Evolutionary conservation across 2,113 vertebrate species (phyloP), one percentile per base, ranked within the genome.

Genomic region (Nibea coibor): DNA sequence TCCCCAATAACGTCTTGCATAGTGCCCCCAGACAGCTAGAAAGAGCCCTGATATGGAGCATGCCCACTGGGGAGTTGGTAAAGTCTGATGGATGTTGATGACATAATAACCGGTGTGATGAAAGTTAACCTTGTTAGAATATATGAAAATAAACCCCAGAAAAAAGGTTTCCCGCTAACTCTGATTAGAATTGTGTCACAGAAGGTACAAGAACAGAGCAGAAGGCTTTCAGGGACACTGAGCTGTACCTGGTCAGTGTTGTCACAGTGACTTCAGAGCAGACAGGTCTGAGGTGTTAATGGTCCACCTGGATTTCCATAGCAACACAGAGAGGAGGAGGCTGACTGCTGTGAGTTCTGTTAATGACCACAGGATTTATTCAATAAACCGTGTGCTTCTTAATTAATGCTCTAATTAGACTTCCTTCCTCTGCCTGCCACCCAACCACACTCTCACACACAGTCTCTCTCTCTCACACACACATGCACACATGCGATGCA

Each of bases 361-460:
- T 96, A 95, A 96, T 96, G 93, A 94, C 92, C 82, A 92, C 90
- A 90, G 89, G 94, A 96, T 95, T 95, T 94, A 95, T 96, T 96
- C 96, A 96, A 95, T 95, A 94, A 95, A 91, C 92, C 83, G 87
- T 26, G 88, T 92, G 94, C 87, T 86, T 95, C 93, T 96, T 96
- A 95, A 96, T 96, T 95, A 96, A 95, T 86, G 83, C 93, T 94
- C 94, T 95, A 95, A 94, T 96, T 94, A 94, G 92, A 91, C 93
- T 94, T 89, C 86, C 72, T 92, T 93, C 91, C 93, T 93, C 88
- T 89, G 43, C 8, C 71, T 80, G 56, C 58, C 71, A 78, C 75
- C 11, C 35, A 56, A 1, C 10, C 42, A 61, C 56, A 65, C 91
- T 70, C 68, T 57, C 75, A 63, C 72, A 53, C 59, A 47, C 69